Base-by-base conservation (phyloP, 2,888 invertebrate species). In the Pyrrhosoma nymphula region DNA sequence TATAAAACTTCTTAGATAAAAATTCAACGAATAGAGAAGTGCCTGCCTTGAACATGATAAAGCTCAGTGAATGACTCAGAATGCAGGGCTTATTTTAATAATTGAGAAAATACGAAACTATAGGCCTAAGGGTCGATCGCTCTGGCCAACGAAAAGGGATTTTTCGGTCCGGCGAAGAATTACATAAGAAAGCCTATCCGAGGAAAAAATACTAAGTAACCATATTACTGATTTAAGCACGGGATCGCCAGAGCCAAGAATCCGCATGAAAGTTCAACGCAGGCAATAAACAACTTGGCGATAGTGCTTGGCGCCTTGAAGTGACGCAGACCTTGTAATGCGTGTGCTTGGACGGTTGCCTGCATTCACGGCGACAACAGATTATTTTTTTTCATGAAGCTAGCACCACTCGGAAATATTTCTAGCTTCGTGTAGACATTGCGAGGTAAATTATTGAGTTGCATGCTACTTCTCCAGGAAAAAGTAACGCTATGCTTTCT, bases 311-410 rank as follows among this genome's bases (percentile, higher is more conserved):
- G 82, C 82, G 82, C 93, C 93, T 93, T 35, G 69, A 16, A 69
- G 69, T n/a, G 69, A 63, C 69, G 47, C 69, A 47, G 39, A 63
- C 75, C 69, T 69, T 69, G 75, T 39, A 93, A 55, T 55, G 47
- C 26, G 10, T 18, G 23, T n/a, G 93, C 39, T 69, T n/a, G 12
- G 69, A 16, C 23, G 93, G 75, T 93, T 69, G 69, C 93, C 63
- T 93, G 69, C 93, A 93, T 93, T 75, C 93, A 93, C 93, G 93
- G 93, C 93, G 93, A 20, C 63, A 91, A 63, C 0, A 23, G 16
- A 12, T 75, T 39, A 3, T 82, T 35, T 82, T 82, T 82, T 18
- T 35, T 82, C n/a, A 12, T 69, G 35, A 14, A 82, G 69, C n/a
- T 3, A 26, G 30, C 82, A 35, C 12, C 12, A 35, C 82, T 16